A percentile compares a stretch with the other conserved stretches of the same genome.
phyloP scores from a whole-genome alignment of 2,113 vertebrate species.

The Thamnophis sirtalis region DNA sequence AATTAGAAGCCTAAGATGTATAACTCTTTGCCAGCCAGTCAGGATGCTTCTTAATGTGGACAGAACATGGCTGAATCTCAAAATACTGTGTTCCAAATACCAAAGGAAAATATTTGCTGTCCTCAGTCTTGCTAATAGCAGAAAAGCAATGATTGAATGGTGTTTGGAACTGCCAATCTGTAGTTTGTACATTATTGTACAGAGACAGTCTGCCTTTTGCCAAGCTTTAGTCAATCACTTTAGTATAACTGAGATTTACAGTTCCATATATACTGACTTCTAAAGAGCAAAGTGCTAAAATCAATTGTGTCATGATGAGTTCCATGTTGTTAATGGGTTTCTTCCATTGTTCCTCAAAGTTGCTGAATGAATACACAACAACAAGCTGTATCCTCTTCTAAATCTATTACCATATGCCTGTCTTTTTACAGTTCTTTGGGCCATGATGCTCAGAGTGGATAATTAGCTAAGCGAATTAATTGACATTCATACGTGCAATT shows the following conservation, averaged over 20 bases:
- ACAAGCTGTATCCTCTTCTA: conserved; percentile 29
- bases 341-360: not conserved
- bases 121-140: not conserved
- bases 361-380: conserved; percentile 24
- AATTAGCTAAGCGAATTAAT: conserved; percentile 83
- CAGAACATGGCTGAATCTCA: not conserved
- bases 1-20: not conserved
- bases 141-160: not conserved
- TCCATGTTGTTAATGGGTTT: rapidly evolving
- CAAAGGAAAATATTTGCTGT: not conserved
- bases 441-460: conserved; percentile 72
- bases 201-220: not conserved
- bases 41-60: not conserved
- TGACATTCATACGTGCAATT: conserved; percentile 77
- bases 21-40: not conserved
- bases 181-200: not conserved
- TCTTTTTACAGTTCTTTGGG: conserved; percentile 72
- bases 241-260: conserved; percentile 9
- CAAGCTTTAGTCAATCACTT: not conserved
- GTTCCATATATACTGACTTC: not conserved
- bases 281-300: not conserved
- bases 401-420: conserved; percentile 64
- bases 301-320: not conserved
- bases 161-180: not conserved
- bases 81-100: not conserved